Conservation (phyloP, 2,888 invertebrate genomes). For the Agriopis marginaria region DNA sequence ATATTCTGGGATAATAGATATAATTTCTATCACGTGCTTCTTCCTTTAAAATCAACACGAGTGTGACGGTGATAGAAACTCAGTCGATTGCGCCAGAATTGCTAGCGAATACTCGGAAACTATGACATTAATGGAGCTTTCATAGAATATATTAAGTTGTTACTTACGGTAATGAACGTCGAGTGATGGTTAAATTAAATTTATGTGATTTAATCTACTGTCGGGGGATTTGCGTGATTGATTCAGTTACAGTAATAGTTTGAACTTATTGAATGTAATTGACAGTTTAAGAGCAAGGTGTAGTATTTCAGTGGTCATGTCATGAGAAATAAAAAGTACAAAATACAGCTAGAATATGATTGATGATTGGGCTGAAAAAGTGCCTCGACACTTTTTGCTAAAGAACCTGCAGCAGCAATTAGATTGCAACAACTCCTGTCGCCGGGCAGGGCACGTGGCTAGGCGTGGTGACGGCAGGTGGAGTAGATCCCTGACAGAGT, state of each 20-base stretch:
- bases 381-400: too few species aligned
- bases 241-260: constrained; percentile 24
- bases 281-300: neutral
- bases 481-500: too few species aligned
- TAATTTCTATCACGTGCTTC: neutral
- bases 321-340: neutral
- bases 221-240: constrained; percentile 17
- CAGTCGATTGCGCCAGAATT: constrained; percentile 21
- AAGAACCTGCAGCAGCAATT: too few species aligned
- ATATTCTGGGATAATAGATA: neutral
- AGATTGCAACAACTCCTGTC: too few species aligned
- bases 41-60: neutral
- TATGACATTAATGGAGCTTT: constrained; percentile 44
- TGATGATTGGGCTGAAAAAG: too few species aligned
- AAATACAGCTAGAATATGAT: too few species aligned
- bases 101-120: constrained; percentile 8
- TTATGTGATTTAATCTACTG: constrained; percentile 18
- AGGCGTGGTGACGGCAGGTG: too few species aligned
- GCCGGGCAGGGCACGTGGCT: too few species aligned
- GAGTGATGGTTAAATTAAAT: constrained; percentile 43
- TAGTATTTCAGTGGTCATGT: neutral
- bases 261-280: constrained; percentile 7
- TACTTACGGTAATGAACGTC: constrained; percentile 43
- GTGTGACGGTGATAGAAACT: neutral
- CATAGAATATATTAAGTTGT: constrained; percentile 35